Evolutionary conservation across 2,888 invertebrate species (phyloP), one percentile per base, ranked within the genome.

Genomic region (Trissonchulus sp.): DNA sequence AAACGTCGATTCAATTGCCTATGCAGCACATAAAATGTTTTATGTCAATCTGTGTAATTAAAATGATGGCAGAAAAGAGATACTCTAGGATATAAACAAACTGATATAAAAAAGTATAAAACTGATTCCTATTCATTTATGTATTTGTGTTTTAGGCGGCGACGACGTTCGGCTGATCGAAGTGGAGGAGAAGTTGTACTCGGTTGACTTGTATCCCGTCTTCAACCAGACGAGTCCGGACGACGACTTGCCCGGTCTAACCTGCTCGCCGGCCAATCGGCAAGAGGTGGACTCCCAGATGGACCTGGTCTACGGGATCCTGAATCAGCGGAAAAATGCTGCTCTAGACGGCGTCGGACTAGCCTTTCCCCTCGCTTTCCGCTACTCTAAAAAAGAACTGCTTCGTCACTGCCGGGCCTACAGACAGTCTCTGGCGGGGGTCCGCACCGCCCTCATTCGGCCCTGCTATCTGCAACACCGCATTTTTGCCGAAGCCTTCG

Each of bases 401-500:
- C 2, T 23, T 2, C 2, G 15, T 28, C 23, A 30, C 30, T 71
- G 71, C 71, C 1, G 3, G 2, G 23, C 2, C 1, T 71, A 71
- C 28, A 23, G 37, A 2, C 3, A 36, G 1, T 34, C 36, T n/a
- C 3, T 36, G 3, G 15, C 1, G n/a, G 37, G 3, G n/a, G 3
- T 37, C 23, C 8, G 15, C 30, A 1, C 35, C 1, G 36, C n/a
- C 1, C 8, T 37, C 2, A 38, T 36, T 18, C 1, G 30, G n/a
- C n/a, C 3, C 2, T 71, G 71, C 30, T 71, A 71, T 36, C 37
- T 23, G 37, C 23, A 35, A 1, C n/a, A 71, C 38, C 30, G 37
- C 8, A 36, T n/a, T 15, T 71, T 33, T 36, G 71, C 28, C n/a
- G 35, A n/a, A 18, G 71, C 37, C 3, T 60, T 68, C 63, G 68